Evolutionary conservation across 2,888 invertebrate genomes (phyloP).

Genomic region (Papilio demoleus): DNA sequence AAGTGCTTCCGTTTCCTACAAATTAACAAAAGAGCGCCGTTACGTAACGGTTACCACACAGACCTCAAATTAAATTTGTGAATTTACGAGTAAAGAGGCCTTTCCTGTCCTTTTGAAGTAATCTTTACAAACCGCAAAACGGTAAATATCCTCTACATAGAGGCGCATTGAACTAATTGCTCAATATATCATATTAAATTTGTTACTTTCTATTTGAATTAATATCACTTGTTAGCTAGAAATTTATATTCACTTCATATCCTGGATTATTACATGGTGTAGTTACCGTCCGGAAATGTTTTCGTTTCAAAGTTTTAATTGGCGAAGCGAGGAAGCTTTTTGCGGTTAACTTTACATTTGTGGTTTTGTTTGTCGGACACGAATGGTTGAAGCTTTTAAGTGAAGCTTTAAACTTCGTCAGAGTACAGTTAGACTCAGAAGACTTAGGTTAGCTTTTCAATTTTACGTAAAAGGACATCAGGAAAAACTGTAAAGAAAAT

Average conservation of each 20-base stretch:
- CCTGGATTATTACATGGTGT: too few relatives aligned
- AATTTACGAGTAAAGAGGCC: background rate
- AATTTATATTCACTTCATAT: too few relatives aligned
- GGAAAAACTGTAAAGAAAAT: too few relatives aligned
- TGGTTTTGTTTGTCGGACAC: slow-evolving; percentile 8
- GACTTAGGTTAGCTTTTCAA: background rate
- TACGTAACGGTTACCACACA: slow-evolving; percentile 28
- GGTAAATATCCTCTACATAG: background rate
- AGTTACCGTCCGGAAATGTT: background rate
- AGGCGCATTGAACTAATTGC: background rate
- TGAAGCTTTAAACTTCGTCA: background rate
- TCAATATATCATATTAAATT: too few relatives aligned
- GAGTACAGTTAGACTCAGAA: background rate
- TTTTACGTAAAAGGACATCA: too few relatives aligned
- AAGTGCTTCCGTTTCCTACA: slow-evolving; percentile 64
- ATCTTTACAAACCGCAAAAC: slow-evolving; percentile 1
- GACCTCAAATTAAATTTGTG: slow-evolving; percentile 26
- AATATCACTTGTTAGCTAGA: too few relatives aligned
- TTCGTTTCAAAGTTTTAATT: slow-evolving; percentile 20
- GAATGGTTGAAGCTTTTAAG: background rate
- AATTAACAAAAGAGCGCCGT: slow-evolving; percentile 54
- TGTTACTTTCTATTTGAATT: too few relatives aligned
- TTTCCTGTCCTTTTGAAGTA: slow-evolving; percentile 21
- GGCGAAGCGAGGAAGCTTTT: slow-evolving; percentile 9
- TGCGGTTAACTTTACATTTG: slow-evolving; percentile 35